These are phyloP conservation scores for Canis aureus DNA, from an alignment of 2,113 vertebrate species.

Conservation along the genomic window DNA sequence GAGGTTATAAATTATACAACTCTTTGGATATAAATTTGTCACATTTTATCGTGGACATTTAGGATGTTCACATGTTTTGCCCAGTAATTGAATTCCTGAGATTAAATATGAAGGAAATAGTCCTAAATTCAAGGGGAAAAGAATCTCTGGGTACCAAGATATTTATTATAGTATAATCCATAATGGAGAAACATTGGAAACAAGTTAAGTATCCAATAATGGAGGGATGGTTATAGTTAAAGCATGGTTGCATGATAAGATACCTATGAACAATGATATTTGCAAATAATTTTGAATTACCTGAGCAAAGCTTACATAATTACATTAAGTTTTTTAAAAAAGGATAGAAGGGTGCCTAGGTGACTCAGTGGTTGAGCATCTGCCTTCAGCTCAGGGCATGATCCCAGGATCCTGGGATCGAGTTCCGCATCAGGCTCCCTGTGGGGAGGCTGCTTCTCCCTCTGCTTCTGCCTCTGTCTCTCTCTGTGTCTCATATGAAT, in stretches of 20 bases:
- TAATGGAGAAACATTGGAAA: neutral
- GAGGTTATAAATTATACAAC: neutral
- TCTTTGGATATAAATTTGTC: neutral
- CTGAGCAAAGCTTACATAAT: neutral
- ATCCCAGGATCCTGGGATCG: too few species aligned
- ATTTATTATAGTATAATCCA: neutral
- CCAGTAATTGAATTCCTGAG: slow-evolving; percentile 14
- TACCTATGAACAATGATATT: neutral
- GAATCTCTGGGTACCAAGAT: neutral
- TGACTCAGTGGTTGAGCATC: too few species aligned
- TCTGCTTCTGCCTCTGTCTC: too few species aligned
- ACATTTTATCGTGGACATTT: slow-evolving; percentile 14
- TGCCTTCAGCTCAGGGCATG: too few species aligned
- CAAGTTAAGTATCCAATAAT: neutral
- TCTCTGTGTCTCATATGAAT: too few species aligned
- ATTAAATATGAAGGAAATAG: neutral
- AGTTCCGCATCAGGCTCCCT: too few species aligned
- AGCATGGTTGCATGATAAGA: neutral
- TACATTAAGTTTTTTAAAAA: neutral
- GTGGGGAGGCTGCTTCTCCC: too few species aligned
- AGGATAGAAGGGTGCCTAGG: neutral
- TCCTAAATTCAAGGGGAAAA: neutral
- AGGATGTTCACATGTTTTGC: neutral
- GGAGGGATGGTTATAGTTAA: neutral
- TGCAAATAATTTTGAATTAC: neutral